phyloP scores from a whole-genome alignment of 2,113 vertebrate genomes.

The Ptyas mucosa region DNA sequence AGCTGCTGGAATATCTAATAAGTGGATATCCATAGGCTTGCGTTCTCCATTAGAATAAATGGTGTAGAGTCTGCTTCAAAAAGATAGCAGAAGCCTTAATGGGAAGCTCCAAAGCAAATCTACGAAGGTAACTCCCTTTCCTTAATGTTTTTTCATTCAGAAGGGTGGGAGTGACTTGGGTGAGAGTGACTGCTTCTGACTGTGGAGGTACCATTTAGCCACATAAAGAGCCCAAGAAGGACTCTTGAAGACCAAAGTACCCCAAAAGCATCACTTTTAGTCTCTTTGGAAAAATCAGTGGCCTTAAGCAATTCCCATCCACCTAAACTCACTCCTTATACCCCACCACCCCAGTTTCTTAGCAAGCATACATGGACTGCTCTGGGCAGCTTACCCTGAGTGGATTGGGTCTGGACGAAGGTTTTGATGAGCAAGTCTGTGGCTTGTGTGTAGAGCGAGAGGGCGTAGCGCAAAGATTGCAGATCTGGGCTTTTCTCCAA shows the following conservation, averaged over 20 bases:
- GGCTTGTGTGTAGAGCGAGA: constrained; percentile 97
- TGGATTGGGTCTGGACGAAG: constrained; percentile 90
- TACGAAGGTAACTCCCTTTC: background rate
- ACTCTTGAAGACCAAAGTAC: background rate
- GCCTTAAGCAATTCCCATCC: accelerated
- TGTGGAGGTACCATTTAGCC: background rate
- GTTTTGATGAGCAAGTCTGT: constrained; percentile 97
- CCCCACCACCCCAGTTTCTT: background rate
- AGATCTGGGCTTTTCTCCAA: constrained; percentile 97
- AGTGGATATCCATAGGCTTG: background rate
- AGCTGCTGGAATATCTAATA: background rate
- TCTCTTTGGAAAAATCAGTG: background rate
- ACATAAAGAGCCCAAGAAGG: background rate
- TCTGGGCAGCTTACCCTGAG: constrained; percentile 79
- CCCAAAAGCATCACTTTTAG: background rate
- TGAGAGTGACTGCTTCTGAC: too few relatives aligned
- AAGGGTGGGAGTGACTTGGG: background rate
- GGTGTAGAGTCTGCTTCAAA: background rate
- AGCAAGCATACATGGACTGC: background rate
- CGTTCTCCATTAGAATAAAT: background rate
- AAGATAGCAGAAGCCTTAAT: background rate
- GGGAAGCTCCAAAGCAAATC: background rate
- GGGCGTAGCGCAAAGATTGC: constrained; percentile 90
- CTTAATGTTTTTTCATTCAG: background rate
- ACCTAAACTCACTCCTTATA: background rate